Conservation (phyloP, 2,888 invertebrate genomes). For the Sipha maydis region DNA sequence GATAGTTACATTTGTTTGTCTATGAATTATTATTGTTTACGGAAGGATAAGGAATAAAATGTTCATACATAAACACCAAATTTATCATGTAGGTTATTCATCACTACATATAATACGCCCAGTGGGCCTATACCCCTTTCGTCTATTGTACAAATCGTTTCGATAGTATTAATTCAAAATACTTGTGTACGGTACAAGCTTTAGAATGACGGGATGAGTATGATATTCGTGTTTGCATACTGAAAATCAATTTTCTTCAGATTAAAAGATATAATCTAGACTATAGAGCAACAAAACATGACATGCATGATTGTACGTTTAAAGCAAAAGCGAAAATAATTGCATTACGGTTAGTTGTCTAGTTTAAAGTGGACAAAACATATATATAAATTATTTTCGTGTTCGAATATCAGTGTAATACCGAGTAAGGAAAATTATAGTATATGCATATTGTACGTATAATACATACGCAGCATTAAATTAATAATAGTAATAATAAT, state of each 20-base stretch:
- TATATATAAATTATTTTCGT: not conserved
- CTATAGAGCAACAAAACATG: not conserved
- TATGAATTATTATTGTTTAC: not conserved
- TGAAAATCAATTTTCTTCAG: not conserved
- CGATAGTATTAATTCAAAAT: not conserved
- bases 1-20: not conserved
- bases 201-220: not conserved
- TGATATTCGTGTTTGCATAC: not conserved
- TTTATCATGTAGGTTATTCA: not conserved
- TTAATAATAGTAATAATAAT: too few relatives aligned
- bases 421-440: not conserved
- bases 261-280: not conserved
- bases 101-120: not conserved
- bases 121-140: not conserved
- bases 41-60: not conserved
- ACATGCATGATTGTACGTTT: not conserved
- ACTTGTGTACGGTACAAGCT: not conserved
- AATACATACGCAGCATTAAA: too few relatives aligned
- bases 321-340: not conserved
- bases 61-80: not conserved
- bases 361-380: not conserved
- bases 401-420: not conserved
- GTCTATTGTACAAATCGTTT: not conserved
- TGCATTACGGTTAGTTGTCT: not conserved
- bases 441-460: too few relatives aligned